phyloP scores from a whole-genome alignment of 2,888 invertebrate species.

The Leucoptera coffeella region DNA sequence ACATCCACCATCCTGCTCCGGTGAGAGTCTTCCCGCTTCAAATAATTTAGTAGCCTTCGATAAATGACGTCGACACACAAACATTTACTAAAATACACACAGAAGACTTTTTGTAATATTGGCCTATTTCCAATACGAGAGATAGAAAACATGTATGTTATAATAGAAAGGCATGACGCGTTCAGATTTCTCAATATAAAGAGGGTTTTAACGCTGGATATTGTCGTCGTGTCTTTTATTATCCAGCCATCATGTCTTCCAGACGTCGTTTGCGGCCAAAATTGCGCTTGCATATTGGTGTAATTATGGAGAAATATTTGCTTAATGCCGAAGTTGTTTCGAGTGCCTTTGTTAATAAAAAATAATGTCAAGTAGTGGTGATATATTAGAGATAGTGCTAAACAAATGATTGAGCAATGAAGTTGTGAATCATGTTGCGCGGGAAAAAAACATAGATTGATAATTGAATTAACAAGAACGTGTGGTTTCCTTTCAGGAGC shows the following conservation, averaged over 20 bases:
- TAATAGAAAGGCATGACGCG: no score
- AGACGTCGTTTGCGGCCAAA: constrained; percentile 37
- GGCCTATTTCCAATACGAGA: constrained; percentile 46
- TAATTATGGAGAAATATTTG: constrained; percentile 20
- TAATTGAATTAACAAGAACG: neutral
- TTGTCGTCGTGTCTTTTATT: constrained; percentile 16
- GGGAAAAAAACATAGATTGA: neutral
- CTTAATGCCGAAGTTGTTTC: constrained; percentile 16
- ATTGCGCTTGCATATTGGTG: constrained; percentile 37
- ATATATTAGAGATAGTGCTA: neutral
- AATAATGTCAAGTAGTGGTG: neutral
- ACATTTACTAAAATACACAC: constrained; percentile 27
- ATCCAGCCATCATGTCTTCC: constrained; percentile 23
- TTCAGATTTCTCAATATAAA: constrained; percentile 32
- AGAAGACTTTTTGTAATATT: constrained; percentile 31
- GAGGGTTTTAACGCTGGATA: constrained; percentile 25
- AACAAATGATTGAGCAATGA: neutral
- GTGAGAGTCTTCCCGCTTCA: constrained; percentile 31
- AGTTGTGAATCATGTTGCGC: neutral
- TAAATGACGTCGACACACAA: constrained; percentile 14
- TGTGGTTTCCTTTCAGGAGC: constrained; percentile 57
- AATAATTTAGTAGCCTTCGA: constrained; percentile 17
- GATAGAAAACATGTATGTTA: no score
- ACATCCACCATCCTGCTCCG: constrained; percentile 20
- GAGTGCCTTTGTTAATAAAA: neutral